Percentiles rank a stretch among this genome's conserved stretches.
These are phyloP conservation scores for Chesias legatella DNA, from an alignment of 2,888 invertebrate species.

Conservation along the genomic window DNA sequence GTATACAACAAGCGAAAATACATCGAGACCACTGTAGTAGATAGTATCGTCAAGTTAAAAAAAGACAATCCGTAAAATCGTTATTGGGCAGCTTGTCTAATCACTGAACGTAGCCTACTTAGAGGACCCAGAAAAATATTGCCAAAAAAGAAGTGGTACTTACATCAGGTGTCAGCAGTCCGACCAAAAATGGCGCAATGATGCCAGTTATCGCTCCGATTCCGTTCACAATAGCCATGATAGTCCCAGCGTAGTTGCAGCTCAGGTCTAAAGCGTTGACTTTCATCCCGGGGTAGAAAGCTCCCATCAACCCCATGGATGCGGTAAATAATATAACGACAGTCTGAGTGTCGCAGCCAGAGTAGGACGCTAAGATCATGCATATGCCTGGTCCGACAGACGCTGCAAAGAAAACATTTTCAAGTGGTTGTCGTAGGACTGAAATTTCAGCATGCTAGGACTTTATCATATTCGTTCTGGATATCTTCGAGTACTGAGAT, in stretches of 20 bases:
- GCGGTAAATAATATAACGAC: slow-evolving; percentile 83
- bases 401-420: slow-evolving; percentile 55
- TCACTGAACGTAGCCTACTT: no score
- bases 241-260: slow-evolving; percentile 83
- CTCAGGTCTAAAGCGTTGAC: slow-evolving; percentile 84
- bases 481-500: no score
- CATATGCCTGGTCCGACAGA: slow-evolving; percentile 85
- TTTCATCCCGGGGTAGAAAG: slow-evolving; percentile 86
- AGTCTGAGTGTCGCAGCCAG: slow-evolving; percentile 81
- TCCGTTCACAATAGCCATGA: slow-evolving; percentile 86
- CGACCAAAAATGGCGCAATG: slow-evolving; percentile 84
- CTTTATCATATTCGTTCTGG: no score
- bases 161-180: slow-evolving; percentile 83
- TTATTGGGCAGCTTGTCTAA: no score
- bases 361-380: slow-evolving; percentile 84
- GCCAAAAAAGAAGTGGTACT: slow-evolving; percentile 34
- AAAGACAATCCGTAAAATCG: no score
- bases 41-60: no score
- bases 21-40: no score
- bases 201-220: slow-evolving; percentile 87
- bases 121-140: no score
- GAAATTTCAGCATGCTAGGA: no score
- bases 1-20: no score
- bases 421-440: no score
- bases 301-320: slow-evolving; percentile 86